These are phyloP conservation scores for Rhamphomyia laevipes DNA, from an alignment of 2,888 invertebrate genomes.

Conservation along the genomic window DNA sequence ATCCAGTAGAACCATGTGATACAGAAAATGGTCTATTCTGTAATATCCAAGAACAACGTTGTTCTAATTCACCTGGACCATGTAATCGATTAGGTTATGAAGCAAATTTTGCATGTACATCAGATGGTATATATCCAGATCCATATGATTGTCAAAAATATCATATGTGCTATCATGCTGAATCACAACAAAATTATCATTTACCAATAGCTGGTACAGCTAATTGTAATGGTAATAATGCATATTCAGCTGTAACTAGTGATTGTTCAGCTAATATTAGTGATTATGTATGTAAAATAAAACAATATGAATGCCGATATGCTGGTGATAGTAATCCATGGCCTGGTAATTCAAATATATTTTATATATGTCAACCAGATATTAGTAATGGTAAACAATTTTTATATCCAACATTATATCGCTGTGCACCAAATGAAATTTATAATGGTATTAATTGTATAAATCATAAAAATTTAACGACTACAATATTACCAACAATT, in stretches of 20 bases:
- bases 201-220: constrained; percentile 24
- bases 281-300: constrained; percentile 23
- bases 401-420: constrained; percentile 33
- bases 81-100: constrained; percentile 35
- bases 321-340: constrained; percentile 31
- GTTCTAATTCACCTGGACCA: constrained; percentile 33
- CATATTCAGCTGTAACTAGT: constrained; percentile 30
- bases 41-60: constrained; percentile 26
- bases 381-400: constrained; percentile 25
- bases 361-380: constrained; percentile 35
- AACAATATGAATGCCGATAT: constrained; percentile 27
- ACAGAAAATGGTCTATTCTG: constrained; percentile 31
- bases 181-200: constrained; percentile 17
- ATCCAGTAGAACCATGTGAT: constrained; percentile 35
- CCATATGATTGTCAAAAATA: constrained; percentile 37
- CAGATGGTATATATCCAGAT: constrained; percentile 33
- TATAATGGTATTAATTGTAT: constrained; percentile 26
- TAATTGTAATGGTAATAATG: constrained; percentile 31
- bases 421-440: constrained; percentile 31
- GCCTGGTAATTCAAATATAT: constrained; percentile 33
- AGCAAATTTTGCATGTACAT: constrained; percentile 34
- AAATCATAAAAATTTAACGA: background rate
- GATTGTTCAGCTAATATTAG: constrained; percentile 29
- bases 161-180: constrained; percentile 35
- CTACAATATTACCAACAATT: constrained; percentile 7